A percentile compares a stretch with the other conserved stretches of the same genome.
phyloP scores from a whole-genome alignment of 2,888 invertebrate species.

The Rotaria macrura region DNA sequence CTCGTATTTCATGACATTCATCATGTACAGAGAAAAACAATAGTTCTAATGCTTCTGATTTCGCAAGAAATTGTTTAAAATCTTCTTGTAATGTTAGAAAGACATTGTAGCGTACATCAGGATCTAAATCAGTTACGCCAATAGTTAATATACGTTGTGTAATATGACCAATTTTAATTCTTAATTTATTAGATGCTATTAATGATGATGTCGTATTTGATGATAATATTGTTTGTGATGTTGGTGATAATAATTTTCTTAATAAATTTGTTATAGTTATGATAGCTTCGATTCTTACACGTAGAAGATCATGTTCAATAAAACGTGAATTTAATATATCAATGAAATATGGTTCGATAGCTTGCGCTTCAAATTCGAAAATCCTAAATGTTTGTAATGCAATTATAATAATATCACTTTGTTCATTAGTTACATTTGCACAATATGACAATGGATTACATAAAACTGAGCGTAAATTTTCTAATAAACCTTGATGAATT shows the following conservation, averaged over 20 bases:
- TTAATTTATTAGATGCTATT: neutral
- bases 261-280: neutral
- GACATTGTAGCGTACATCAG: constrained; percentile 83
- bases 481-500: constrained; percentile 18
- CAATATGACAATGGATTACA: neutral
- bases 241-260: neutral
- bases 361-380: constrained; percentile 18
- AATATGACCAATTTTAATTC: neutral
- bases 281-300: neutral
- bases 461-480: neutral
- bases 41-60: constrained; percentile 83
- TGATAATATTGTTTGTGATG: neutral
- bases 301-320: neutral
- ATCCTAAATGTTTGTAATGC: constrained; percentile 13
- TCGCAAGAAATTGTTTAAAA: constrained; percentile 86
- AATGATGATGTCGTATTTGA: neutral
- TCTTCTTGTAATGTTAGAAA: constrained; percentile 66
- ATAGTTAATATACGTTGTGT: neutral
- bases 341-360: neutral
- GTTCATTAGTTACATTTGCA: neutral
- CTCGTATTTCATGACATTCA: constrained; percentile 86
- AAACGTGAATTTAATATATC: neutral
- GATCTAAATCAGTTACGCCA: constrained; percentile 41
- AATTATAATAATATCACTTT: neutral
- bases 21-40: constrained; percentile 90